Base-by-base conservation (phyloP, 2,888 invertebrate species). In the Ichneumon xanthorius region DNA sequence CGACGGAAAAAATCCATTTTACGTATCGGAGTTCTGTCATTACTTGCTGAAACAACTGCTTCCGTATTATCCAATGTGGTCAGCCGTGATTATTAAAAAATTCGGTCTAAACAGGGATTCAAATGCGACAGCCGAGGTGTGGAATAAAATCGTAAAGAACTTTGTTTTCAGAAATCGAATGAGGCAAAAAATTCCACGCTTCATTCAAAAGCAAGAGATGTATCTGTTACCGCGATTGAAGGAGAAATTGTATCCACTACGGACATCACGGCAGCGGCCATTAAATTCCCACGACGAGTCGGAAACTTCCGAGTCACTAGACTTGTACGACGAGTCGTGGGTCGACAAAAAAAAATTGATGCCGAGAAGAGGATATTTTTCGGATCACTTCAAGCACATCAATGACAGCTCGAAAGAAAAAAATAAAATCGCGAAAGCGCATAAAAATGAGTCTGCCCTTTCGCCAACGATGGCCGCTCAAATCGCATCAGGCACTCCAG, bases 181-280 rank as follows among this genome's bases (percentile, higher is more conserved):
- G 61, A 73, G 58, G 30, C 73, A 73, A 45, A 58, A 58, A 61
- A 73, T 73, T 2, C 73, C 73, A 16, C 73, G 73, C 14, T 73
- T 73, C 16, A 73, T 73, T 11, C 45, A 73, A 19, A 73, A 22
- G 3, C 73, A 73, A 30, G 73, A 71, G 19, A 58, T 30, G 30
- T 30, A 61, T 40, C 22, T 73, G 9, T n/a, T 61, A 14, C 61
- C 58, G 6, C 61, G 73, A 37, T 7, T 48, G 1, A 73, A 63
- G 22, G 45, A 73, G 6, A 9, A 26, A 30, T 48, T 40, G 61
- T 48, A 61, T 4, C 30, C 73, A 7, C 45, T 55, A 7, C 72
- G 72, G 16, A 73, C 72, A 4, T 73, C 58, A 1, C 55, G 72
- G 6, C 45, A 73, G 22, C 72, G 72, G 2, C 40, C 72, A 16